Conservation (phyloP, 2,113 vertebrate species). For the Rhinogobius similis region DNA sequence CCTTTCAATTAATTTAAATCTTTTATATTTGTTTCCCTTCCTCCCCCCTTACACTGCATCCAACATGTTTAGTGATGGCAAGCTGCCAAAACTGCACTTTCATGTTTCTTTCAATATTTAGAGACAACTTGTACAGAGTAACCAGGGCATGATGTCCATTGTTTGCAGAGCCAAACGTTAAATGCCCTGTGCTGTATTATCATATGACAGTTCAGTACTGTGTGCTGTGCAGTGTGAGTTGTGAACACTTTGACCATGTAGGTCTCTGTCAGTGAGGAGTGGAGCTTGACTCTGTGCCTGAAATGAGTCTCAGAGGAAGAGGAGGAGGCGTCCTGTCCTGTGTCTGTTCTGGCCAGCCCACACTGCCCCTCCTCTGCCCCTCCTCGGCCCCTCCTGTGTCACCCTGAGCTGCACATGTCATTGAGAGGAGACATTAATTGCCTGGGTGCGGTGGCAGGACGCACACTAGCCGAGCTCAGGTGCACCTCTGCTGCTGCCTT, state of each 20-base stretch:
- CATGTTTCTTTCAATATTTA: not conserved
- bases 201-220: not conserved
- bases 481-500: constrained; percentile 70
- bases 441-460: constrained; percentile 61
- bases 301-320: constrained; percentile 76
- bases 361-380: not conserved
- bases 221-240: constrained; percentile 26
- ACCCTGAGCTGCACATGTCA: constrained; percentile 70
- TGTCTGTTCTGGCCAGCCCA: constrained; percentile 53
- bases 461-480: constrained; percentile 66
- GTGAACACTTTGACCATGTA: constrained; percentile 32
- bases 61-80: constrained; percentile 9
- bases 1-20: not conserved
- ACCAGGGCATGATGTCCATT: not conserved
- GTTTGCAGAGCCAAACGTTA: not conserved
- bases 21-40: not conserved
- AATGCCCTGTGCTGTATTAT: not conserved
- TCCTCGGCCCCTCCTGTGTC: constrained; percentile 64
- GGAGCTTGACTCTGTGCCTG: constrained; percentile 45
- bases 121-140: not conserved
- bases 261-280: constrained; percentile 37
- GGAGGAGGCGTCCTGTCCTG: constrained; percentile 49
- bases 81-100: constrained; percentile 13
- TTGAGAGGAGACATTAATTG: constrained; percentile 79
- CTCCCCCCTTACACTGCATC: not conserved